phyloP scores from a whole-genome alignment of 2,888 invertebrate genomes.

The Xylocampa areola region DNA sequence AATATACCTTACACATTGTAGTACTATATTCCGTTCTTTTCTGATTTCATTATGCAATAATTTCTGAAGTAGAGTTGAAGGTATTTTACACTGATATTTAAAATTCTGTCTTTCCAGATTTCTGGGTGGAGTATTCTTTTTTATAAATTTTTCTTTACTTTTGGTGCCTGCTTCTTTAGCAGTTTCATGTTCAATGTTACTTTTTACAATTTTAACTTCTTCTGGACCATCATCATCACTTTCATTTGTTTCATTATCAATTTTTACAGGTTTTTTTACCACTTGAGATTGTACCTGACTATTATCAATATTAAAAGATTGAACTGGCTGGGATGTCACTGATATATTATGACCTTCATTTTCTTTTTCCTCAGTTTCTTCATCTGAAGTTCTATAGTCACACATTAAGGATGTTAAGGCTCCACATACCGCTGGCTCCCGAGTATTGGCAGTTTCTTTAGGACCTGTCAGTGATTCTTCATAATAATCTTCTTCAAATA shows the following conservation, averaged over 20 bases:
- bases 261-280: slow-evolving; percentile 7
- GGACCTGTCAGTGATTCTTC: slow-evolving; percentile 31
- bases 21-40: slow-evolving; percentile 95
- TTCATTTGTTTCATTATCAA: slow-evolving; percentile 46
- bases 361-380: slow-evolving; percentile 57
- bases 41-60: slow-evolving; percentile 94
- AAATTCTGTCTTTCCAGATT: slow-evolving; percentile 42
- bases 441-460: slow-evolving; percentile 16
- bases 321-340: background rate
- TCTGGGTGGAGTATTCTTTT: slow-evolving; percentile 22
- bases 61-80: slow-evolving; percentile 91
- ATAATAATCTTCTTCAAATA: slow-evolving; percentile 81
- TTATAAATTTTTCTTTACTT: slow-evolving; percentile 19
- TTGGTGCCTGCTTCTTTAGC: slow-evolving; percentile 34
- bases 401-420: slow-evolving; percentile 89
- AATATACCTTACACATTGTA: slow-evolving; percentile 96
- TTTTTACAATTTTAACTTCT: slow-evolving; percentile 55
- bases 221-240: slow-evolving; percentile 48
- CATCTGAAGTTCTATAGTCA: slow-evolving; percentile 89
- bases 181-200: slow-evolving; percentile 38
- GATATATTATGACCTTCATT: slow-evolving; percentile 13
- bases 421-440: slow-evolving; percentile 80
- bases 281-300: slow-evolving; percentile 3
- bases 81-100: slow-evolving; percentile 70
- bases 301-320: slow-evolving; percentile 1